Conservation (phyloP, 2,113 vertebrate species). For the Hipposideros armiger region DNA sequence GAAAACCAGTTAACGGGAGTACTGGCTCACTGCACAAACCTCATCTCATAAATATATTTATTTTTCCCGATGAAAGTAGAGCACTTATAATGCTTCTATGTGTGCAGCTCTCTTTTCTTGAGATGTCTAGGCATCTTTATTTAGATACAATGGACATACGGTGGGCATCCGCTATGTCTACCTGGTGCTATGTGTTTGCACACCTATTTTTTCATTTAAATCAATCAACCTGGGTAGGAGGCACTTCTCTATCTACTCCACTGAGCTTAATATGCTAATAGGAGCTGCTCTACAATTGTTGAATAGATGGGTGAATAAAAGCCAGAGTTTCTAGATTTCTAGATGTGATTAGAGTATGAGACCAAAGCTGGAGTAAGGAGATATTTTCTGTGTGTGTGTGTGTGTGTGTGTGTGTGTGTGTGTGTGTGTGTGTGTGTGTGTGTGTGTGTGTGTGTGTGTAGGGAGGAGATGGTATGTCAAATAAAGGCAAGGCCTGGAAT, state of each 20-base stretch:
- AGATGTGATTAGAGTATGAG: neutral
- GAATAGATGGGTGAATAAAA: neutral
- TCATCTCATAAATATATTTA: slow-evolving; percentile 28
- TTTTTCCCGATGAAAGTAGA: slow-evolving; percentile 50
- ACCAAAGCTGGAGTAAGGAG: slow-evolving; percentile 18
- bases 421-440: neutral
- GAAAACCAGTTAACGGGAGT: neutral
- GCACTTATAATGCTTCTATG: neutral
- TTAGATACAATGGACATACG: neutral
- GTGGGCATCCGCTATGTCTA: neutral
- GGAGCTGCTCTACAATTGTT: neutral
- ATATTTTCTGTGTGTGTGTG: neutral
- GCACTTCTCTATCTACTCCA: neutral
- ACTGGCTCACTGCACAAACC: neutral
- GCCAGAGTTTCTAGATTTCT: neutral
- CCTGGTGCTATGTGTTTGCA: neutral
- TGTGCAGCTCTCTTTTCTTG: slow-evolving; percentile 2
- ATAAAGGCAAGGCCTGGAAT: neutral
- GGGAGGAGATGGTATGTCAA: neutral
- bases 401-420: neutral
- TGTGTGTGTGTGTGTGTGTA: neutral
- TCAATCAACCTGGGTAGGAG: neutral
- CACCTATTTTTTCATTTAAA: neutral
- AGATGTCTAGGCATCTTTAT: slow-evolving; percentile 8
- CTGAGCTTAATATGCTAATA: neutral